A percentile compares a stretch with the other conserved stretches of the same genome.
Evolutionary conservation across 1,140 invertebrate species (phyloP).

Genomic region (Scaptomyza pallida): DNA sequence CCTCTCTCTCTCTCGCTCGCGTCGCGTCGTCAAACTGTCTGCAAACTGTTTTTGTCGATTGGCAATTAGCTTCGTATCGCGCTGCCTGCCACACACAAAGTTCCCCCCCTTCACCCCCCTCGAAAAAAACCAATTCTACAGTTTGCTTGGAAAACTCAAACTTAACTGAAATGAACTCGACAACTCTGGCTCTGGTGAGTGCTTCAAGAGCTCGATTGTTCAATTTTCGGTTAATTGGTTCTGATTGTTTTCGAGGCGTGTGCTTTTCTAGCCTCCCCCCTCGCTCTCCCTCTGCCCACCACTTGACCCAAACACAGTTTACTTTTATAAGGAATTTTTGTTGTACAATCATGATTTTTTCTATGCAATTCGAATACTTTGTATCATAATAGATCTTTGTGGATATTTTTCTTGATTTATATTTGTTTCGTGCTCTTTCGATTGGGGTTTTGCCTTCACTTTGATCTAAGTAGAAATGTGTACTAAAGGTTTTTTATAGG

Average conservation of each 20-base stretch:
- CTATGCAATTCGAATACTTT: not conserved
- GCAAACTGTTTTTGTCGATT: constrained; percentile 57
- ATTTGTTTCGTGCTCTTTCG: not conserved
- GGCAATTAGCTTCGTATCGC: constrained; percentile 68
- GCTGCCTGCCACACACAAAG: constrained; percentile 37
- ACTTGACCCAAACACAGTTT: not conserved
- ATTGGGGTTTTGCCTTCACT: not conserved
- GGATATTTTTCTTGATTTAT: no score
- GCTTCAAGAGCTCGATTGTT: constrained; percentile 63
- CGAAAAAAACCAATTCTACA: constrained; percentile 28
- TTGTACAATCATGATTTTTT: not conserved
- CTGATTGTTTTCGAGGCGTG: constrained; percentile 79
- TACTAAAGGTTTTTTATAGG: not conserved
- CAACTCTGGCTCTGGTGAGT: constrained; percentile 18
- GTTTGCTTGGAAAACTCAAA: constrained; percentile 17
- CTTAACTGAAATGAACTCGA: not conserved
- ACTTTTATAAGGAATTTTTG: not conserved
- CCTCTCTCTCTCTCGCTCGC: constrained; percentile 4
- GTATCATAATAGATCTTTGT: not conserved
- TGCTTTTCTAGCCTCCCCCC: constrained; percentile 10
- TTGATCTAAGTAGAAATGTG: not conserved
- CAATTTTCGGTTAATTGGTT: constrained; percentile 81
- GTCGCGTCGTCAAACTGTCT: constrained; percentile 73
- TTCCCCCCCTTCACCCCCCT: constrained; percentile 21
- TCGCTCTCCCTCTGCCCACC: not conserved